Percentiles rank a stretch among this genome's conserved stretches.
Evolutionary conservation across 2,888 invertebrate species (phyloP).

Genomic region (Melipona beecheii): DNA sequence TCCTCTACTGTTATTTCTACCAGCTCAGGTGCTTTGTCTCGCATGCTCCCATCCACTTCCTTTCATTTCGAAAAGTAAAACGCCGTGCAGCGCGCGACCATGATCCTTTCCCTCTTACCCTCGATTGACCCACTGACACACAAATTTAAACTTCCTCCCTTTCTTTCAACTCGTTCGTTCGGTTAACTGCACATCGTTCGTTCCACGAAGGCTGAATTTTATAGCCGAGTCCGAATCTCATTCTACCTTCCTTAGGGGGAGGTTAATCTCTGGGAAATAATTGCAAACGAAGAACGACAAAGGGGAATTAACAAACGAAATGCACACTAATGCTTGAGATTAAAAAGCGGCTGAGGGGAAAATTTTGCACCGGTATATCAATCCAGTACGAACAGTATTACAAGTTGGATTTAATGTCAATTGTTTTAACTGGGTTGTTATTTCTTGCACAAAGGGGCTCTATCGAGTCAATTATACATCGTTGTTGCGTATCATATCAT

Average conservation of each 20-base stretch:
- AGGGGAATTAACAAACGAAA: not conserved
- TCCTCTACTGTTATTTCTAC: conserved; percentile 22
- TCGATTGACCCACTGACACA: conserved; percentile 53
- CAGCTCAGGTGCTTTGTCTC: conserved; percentile 5
- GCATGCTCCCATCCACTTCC: conserved; percentile 7
- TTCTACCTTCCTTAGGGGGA: not conserved
- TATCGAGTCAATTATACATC: not conserved
- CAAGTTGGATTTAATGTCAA: not conserved
- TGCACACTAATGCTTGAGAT: not conserved
- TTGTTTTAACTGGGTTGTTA: not conserved
- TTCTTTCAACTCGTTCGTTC: conserved; percentile 15
- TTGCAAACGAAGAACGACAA: not conserved
- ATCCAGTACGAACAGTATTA: too few relatives aligned
- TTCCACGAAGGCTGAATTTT: conserved; percentile 28
- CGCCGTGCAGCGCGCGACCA: not conserved
- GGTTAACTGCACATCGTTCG: conserved; percentile 5
- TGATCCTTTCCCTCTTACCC: conserved; percentile 8
- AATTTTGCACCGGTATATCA: too few relatives aligned
- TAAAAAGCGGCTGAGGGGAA: not conserved
- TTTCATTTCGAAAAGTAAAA: conserved; percentile 27
- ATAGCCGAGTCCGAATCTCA: conserved; percentile 5
- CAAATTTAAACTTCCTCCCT: conserved; percentile 32
- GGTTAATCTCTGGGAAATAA: conserved; percentile 3
- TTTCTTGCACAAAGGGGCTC: not conserved
- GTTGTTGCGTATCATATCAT: not conserved